A percentile compares a stretch with the other conserved stretches of the same genome.
Evolutionary conservation across 2,888 invertebrate genomes (phyloP).

Genomic region (Cantharis lateralis): DNA sequence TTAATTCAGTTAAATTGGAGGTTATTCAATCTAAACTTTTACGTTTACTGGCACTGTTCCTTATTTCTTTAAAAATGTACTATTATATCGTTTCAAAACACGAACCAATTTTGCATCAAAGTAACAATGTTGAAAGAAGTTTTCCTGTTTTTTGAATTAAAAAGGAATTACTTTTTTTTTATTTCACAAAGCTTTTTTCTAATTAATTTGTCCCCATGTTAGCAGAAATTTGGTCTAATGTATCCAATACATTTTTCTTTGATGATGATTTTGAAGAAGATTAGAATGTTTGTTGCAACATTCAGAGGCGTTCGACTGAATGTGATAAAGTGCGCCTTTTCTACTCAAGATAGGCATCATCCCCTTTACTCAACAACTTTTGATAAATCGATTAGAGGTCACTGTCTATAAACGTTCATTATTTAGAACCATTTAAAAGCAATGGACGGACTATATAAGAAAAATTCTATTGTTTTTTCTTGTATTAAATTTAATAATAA

Average conservation of each 20-base stretch:
- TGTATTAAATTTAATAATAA: background rate
- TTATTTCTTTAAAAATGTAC: background rate
- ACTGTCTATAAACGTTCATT: background rate
- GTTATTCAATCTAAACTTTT: background rate
- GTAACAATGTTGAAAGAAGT: background rate
- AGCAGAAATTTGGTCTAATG: background rate
- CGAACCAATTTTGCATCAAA: background rate
- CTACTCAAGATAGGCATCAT: slow-evolving; percentile 13
- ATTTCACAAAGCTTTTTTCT: background rate
- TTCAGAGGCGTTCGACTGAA: slow-evolving; percentile 10
- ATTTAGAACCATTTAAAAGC: background rate
- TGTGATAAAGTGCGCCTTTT: slow-evolving; percentile 19
- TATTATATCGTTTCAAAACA: background rate
- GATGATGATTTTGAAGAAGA: background rate
- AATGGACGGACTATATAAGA: background rate
- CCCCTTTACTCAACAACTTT: slow-evolving; percentile 13
- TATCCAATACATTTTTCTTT: background rate
- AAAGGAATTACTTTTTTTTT: background rate
- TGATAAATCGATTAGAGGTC: slow-evolving; percentile 15
- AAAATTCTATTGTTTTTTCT: background rate
- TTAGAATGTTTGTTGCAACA: slow-evolving; percentile 5
- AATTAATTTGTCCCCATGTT: background rate
- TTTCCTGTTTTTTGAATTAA: background rate
- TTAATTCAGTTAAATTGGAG: background rate
- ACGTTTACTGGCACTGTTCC: background rate